These are phyloP conservation scores for Perognathus longimembris DNA, from an alignment of 2,113 vertebrate species.

Conservation along the genomic window DNA sequence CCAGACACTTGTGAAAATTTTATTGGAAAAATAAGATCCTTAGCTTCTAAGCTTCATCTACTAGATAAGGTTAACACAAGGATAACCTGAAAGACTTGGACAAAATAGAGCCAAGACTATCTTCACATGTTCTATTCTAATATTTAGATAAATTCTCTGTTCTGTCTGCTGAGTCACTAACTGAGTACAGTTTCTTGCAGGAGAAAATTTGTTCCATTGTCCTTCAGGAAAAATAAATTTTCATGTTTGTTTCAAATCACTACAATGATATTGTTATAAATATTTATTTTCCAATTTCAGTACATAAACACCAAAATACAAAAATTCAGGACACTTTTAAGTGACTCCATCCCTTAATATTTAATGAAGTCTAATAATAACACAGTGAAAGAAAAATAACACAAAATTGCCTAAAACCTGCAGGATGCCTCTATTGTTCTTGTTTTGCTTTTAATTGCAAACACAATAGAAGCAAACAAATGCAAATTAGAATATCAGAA, in stretches of 20 bases:
- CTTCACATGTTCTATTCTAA: not conserved
- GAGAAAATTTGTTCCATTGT: not conserved
- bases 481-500: conserved; percentile 51
- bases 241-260: conserved; percentile 21
- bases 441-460: conserved; percentile 66
- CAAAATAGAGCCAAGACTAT: not conserved
- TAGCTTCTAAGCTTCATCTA: not conserved
- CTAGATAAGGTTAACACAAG: not conserved
- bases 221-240: conserved; percentile 28
- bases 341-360: conserved; percentile 57
- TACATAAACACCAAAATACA: conserved; percentile 27
- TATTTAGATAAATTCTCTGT: not conserved
- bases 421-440: conserved; percentile 45
- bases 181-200: not conserved
- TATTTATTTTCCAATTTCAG: conserved; percentile 52
- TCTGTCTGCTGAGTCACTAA: not conserved
- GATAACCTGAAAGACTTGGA: not conserved
- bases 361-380: conserved; percentile 67
- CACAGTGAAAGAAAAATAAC: conserved; percentile 35
- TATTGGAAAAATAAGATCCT: not conserved
- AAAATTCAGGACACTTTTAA: conserved; percentile 49
- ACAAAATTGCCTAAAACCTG: conserved; percentile 45
- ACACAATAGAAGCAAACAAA: conserved; percentile 57
- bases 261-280: not conserved
- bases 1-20: not conserved